Conservation (phyloP, 2,797 vertebrate genomes). For the Lophura swinhoii region DNA sequence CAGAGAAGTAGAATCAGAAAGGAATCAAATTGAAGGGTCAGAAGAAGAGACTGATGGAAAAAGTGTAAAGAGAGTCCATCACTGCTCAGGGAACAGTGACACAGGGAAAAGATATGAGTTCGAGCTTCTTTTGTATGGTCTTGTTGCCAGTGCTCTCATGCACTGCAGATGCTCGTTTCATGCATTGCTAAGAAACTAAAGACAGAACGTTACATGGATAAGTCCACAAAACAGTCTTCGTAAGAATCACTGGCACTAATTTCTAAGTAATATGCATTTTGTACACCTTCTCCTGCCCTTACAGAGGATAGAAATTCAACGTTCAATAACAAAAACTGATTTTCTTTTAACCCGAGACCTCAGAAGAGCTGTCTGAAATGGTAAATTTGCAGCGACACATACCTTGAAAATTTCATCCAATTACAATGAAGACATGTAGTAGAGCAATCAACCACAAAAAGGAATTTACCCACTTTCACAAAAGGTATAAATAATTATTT, state of each 20-base stretch:
- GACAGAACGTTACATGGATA: neutral
- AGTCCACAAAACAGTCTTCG: neutral
- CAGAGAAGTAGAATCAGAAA: neutral
- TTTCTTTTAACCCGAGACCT: neutral
- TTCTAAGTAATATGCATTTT: neutral
- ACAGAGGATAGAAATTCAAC: neutral
- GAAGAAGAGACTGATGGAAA: no score
- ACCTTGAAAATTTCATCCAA: neutral
- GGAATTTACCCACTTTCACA: neutral
- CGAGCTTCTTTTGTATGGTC: rapidly evolving
- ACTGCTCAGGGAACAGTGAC: neutral
- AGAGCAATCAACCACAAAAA: neutral
- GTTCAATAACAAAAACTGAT: neutral
- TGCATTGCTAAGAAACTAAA: neutral
- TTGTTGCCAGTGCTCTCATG: neutral
- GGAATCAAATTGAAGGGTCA: neutral
- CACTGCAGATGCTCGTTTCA: neutral
- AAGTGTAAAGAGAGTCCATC: neutral
- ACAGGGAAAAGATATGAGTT: neutral
- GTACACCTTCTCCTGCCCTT: neutral
- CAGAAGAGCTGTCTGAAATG: neutral
- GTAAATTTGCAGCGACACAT: neutral
- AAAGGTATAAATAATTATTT: neutral
- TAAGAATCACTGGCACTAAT: neutral
- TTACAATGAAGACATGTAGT: neutral